phyloP scores from a whole-genome alignment of 2,113 vertebrate species.

The Pterocles orientalis region DNA sequence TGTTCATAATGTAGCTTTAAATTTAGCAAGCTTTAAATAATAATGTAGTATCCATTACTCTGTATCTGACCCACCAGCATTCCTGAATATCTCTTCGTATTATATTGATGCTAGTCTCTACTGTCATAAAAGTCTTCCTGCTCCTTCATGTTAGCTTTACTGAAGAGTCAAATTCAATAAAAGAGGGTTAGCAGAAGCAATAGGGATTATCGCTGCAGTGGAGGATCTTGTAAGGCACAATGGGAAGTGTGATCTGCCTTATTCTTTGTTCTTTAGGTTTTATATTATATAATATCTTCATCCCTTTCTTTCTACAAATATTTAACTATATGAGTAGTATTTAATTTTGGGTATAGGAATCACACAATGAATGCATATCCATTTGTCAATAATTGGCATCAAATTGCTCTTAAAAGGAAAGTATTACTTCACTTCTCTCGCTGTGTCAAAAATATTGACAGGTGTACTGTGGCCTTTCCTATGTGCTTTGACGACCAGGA shows the following conservation, averaged over 20 bases:
- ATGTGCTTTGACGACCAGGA: neutral
- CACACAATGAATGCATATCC: neutral
- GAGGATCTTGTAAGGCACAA: neutral
- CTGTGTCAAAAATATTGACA: neutral
- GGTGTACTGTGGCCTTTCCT: neutral
- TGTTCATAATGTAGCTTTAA: neutral
- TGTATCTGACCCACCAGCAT: neutral
- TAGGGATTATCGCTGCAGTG: neutral
- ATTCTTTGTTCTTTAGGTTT: neutral
- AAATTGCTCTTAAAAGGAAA: neutral
- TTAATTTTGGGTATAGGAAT: neutral
- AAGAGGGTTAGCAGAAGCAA: neutral
- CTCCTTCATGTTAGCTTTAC: neutral
- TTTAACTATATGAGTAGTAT: neutral
- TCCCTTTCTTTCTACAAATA: neutral
- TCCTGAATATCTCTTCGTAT: neutral
- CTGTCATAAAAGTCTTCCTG: neutral
- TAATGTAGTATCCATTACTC: neutral
- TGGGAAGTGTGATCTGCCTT: neutral
- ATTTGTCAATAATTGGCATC: neutral
- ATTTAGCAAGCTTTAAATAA: conserved; percentile 10
- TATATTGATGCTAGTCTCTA: neutral
- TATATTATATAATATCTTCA: neutral
- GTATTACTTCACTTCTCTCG: neutral
- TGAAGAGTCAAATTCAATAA: neutral